Base-by-base conservation (phyloP, 2,888 invertebrate species). In the Xestobium rufovillosum region DNA sequence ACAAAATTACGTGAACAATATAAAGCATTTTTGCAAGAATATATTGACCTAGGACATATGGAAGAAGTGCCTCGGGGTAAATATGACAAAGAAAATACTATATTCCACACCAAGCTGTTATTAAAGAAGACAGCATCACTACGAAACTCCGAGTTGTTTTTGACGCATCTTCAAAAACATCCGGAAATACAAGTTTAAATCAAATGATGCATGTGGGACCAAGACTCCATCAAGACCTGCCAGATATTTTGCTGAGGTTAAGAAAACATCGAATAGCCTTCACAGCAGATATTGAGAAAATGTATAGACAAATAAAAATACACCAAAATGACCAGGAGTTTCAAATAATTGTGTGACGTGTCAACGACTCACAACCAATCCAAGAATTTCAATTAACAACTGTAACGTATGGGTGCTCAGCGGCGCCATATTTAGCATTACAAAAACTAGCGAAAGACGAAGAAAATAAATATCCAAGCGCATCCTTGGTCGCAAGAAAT, bases 221-320 rank as follows among this genome's bases (percentile, higher is more conserved):
- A 4, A 41, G 38, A 32, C 15, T 49, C 14, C 43, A 47, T 29
- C 33, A 49, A 19, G 47, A 52, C 9, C 23, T 52, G 10, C 9
- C 41, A n/a, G 40, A 42, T 12, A 47, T 53, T 13, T 19, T 52
- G 10, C 14, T 53, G 28, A 34, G 52, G 27, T 53, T 44, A 45
- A 34, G 52, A 43, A 30, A 2, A 4, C 40, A 52, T 31, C n/a
- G 6, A 13, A 30, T 51, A 4, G 47, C 38, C 4, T 42, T 53
- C 14, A 38, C 42, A 3, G 51, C 50, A 2, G 52, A 51, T 31
- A 15, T 53, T 9, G 40, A 41, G 6, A 49, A 53, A 40, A 53
- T 52, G 50, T 53, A 50, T 27, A 12, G 52, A 6, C 45, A 45
- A 27, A 40, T n/a, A n/a, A n/a, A n/a, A n/a, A n/a, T n/a, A n/a